Base-by-base conservation (phyloP, 2,888 invertebrate species). In the Notodonta ziczac region DNA sequence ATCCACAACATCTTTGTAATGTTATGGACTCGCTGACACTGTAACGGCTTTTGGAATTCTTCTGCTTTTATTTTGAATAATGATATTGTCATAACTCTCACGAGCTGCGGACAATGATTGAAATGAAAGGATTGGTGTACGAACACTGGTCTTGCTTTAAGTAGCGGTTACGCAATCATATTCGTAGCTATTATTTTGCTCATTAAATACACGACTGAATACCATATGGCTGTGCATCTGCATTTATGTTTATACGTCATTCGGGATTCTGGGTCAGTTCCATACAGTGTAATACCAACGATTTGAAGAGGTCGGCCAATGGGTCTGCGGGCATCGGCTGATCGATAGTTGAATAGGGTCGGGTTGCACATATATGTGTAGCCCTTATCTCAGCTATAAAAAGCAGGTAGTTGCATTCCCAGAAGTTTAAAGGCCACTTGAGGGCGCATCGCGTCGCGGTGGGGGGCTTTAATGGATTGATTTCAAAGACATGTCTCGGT, bases 321-420 rank as follows among this genome's bases (percentile, higher is more conserved):
- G 70, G 72, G 73, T 77, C 76, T 71, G 77, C 66, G 70, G 35
- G 67, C 69, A 71, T 72, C 75, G 80, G 76, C 67, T 69, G 79
- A 86, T 90, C 85, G 77, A 83, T 86, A 79, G 81, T 82, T 76
- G 80, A 87, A 88, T 80, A 80, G 75, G 83, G 87, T 85, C 80
- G 89, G 82, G 80, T 83, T 82, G 77, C 78, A 71, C 83, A 86
- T 87, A 86, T 86, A 87, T 87, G 85, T 84, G 77, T 77, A 81
- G 80, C 78, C 81, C 83, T 85, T 86, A 88, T 89, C 85, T 86
- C 69, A 55, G 72, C 81, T 85, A 86, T 86, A 88, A 90, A 90
- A 87, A 89, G 87, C 93, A 93, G 93, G 93, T 92, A 93, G 92
- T 85, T 85, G 84, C 82, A 85, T 91, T 91, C 91, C 82, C 83